These are phyloP conservation scores for Neoniphon sammara DNA, from an alignment of 2,797 vertebrate genomes.

Conservation along the genomic window DNA sequence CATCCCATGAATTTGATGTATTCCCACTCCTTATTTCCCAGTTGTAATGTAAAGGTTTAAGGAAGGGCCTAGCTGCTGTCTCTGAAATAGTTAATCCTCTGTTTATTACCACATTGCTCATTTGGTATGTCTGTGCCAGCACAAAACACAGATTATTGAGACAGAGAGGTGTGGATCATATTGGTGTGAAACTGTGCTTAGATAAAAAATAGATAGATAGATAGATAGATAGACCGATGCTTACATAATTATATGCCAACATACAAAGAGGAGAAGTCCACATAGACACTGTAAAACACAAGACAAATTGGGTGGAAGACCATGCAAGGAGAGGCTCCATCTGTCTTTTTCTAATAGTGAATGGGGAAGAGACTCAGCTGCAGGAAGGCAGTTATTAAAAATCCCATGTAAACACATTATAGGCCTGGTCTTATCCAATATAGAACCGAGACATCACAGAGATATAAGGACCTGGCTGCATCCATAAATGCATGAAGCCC, in stretches of 20 bases:
- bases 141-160: neutral
- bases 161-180: neutral
- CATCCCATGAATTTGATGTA: neutral
- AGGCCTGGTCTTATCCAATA: conserved; percentile 59
- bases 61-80: neutral
- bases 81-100: neutral
- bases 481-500: conserved; percentile 74
- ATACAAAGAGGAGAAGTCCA: neutral
- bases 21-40: conserved; percentile 8
- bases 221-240: neutral
- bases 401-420: conserved; percentile 69
- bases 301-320: conserved; percentile 31
- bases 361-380: conserved; percentile 46
- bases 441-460: conserved; percentile 54
- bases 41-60: conserved; percentile 2
- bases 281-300: conserved; percentile 17
- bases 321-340: conserved; percentile 49
- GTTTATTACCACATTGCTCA: conserved; percentile 1
- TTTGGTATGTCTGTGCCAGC: neutral
- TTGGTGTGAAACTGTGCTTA: neutral
- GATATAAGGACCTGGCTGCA: conserved; percentile 44
- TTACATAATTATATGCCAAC: neutral
- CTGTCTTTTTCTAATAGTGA: conserved; percentile 56
- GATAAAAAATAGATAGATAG: neutral
- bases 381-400: conserved; percentile 61